Evolutionary conservation across 2,113 vertebrate species (phyloP).

Genomic region (Engystomops pustulosus): DNA sequence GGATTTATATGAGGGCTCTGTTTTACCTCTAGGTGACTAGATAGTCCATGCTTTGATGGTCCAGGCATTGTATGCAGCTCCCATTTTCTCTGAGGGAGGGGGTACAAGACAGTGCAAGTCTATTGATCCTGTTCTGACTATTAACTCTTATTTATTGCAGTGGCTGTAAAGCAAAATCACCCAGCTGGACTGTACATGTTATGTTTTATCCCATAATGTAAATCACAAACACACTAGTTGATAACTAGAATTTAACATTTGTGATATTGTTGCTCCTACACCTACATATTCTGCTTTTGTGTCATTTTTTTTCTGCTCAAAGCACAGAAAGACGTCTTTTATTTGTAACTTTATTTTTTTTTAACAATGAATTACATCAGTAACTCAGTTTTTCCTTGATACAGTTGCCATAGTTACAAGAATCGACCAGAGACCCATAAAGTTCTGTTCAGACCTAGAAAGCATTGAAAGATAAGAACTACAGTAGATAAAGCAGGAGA

Average conservation of each 20-base stretch:
- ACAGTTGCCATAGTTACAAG: background rate
- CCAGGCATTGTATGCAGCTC: no score
- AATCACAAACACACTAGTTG: background rate
- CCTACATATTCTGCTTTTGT: background rate
- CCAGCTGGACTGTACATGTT: background rate
- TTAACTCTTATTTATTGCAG: background rate
- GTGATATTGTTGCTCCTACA: background rate
- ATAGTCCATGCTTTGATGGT: no score
- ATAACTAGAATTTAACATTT: background rate
- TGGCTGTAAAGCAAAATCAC: background rate
- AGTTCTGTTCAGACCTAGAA: background rate
- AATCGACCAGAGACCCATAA: background rate
- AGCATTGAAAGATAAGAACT: background rate
- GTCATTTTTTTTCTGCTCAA: background rate
- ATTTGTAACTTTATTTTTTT: constrained; percentile 4
- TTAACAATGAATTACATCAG: background rate
- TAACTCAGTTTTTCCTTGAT: background rate
- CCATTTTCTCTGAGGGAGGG: no score
- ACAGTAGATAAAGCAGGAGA: background rate
- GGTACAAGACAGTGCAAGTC: no score
- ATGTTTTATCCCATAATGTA: background rate
- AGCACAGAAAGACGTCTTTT: background rate
- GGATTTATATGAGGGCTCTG: no score
- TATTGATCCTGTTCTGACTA: no score
- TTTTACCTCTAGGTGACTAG: no score